phyloP scores from a whole-genome alignment of 2,797 vertebrate genomes.

The Tolypeutes matacus region DNA sequence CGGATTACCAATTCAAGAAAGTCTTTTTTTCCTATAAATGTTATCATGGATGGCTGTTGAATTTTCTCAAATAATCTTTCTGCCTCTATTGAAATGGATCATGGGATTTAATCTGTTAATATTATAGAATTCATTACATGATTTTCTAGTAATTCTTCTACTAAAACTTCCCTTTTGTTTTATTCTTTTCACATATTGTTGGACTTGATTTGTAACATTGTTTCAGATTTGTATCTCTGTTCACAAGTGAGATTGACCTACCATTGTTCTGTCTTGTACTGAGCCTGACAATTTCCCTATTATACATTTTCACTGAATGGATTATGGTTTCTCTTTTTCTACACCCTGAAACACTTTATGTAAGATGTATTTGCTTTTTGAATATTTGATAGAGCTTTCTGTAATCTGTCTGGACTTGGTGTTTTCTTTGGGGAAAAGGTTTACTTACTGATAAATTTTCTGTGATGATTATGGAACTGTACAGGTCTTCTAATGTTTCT shows the following conservation, averaged over 20 bases:
- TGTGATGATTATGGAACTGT: fast-evolving
- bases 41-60: neutral
- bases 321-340: neutral
- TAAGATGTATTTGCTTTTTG: neutral
- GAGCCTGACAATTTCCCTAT: neutral
- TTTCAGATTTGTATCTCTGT: neutral
- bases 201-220: neutral
- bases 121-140: neutral
- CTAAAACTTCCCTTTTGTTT: neutral
- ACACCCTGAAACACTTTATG: neutral
- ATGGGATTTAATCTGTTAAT: neutral
- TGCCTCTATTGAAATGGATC: neutral
- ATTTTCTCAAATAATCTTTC: neutral
- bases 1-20: neutral
- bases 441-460: neutral
- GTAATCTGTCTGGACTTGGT: neutral
- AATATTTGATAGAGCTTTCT: neutral
- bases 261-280: fast-evolving
- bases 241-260: neutral
- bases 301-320: neutral
- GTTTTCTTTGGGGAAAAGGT: neutral
- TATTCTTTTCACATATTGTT: neutral
- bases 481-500: neutral
- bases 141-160: neutral
- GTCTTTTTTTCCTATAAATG: neutral